A percentile compares a stretch with the other conserved stretches of the same genome.
Conservation (phyloP, 2,888 invertebrate species). For the Trachelus tabidus region DNA sequence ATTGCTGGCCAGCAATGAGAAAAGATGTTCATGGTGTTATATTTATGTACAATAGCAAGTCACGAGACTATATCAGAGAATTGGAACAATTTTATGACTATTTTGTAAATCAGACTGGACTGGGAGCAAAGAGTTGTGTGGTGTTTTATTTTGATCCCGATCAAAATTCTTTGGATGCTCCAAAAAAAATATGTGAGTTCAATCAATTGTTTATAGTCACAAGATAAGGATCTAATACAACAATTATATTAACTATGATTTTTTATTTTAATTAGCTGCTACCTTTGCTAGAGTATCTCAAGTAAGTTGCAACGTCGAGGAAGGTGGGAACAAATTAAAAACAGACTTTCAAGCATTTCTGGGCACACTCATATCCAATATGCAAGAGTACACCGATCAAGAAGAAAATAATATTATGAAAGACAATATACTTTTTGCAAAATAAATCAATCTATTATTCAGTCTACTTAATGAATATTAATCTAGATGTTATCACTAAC, state of each 20-base stretch:
- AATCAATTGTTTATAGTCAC: background rate
- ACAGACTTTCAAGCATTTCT: conserved; percentile 68
- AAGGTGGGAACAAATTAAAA: conserved; percentile 71
- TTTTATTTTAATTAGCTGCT: conserved; percentile 63
- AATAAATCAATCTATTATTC: conserved; percentile 1
- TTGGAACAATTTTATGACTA: conserved; percentile 75
- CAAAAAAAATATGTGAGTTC: conserved; percentile 69
- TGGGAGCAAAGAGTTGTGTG: conserved; percentile 75
- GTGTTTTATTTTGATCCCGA: conserved; percentile 71
- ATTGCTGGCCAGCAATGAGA: conserved; percentile 82
- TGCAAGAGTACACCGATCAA: conserved; percentile 45
- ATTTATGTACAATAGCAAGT: conserved; percentile 74
- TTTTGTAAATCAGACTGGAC: conserved; percentile 75
- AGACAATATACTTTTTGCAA: conserved; percentile 29
- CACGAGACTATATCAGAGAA: conserved; percentile 69
- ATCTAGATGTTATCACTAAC: background rate
- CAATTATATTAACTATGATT: background rate
- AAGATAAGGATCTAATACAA: background rate
- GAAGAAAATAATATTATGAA: conserved; percentile 41
- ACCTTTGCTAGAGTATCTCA: conserved; percentile 73
- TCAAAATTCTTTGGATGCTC: conserved; percentile 66
- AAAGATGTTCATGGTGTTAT: conserved; percentile 77
- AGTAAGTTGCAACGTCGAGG: conserved; percentile 71
- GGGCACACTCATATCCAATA: conserved; percentile 47
- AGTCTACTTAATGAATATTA: background rate